These are phyloP conservation scores for Phycodurus eques DNA, from an alignment of 2,113 vertebrate species.

Conservation along the genomic window DNA sequence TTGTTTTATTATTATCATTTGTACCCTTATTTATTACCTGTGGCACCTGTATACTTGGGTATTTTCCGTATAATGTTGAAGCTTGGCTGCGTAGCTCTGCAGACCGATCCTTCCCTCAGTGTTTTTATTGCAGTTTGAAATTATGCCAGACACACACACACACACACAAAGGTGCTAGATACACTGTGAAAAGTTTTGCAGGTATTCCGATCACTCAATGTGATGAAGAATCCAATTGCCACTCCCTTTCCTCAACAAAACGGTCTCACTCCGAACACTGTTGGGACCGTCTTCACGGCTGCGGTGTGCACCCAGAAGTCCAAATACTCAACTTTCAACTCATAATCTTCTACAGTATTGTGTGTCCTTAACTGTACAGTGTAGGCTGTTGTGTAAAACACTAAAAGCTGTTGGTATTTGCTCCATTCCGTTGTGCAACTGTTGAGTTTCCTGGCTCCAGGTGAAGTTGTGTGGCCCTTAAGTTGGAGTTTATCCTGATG, in stretches of 20 bases:
- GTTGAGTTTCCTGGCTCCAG: slow-evolving; percentile 36
- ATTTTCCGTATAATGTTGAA: slow-evolving; percentile 74
- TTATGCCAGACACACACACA: slow-evolving; percentile 63
- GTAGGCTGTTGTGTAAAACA: slow-evolving; percentile 75
- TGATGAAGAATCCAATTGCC: slow-evolving; percentile 53
- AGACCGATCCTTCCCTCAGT: slow-evolving; percentile 57
- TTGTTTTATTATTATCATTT: slow-evolving; percentile 84
- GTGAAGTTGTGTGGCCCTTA: slow-evolving; percentile 22
- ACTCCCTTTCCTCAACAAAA: slow-evolving; percentile 43
- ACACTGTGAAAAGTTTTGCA: slow-evolving; percentile 93
- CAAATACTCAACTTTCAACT: slow-evolving; percentile 32
- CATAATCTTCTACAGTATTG: slow-evolving; percentile 54
- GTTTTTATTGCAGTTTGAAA: slow-evolving; percentile 77
- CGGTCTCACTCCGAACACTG: slow-evolving; percentile 53
- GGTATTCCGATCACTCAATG: slow-evolving; percentile 67
- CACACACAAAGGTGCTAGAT: slow-evolving; percentile 92
- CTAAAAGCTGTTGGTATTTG: slow-evolving; percentile 71
- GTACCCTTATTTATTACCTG: slow-evolving; percentile 96
- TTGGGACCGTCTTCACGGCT: slow-evolving; percentile 30
- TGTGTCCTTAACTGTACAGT: slow-evolving; percentile 66
- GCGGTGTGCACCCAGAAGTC: slow-evolving; percentile 32
- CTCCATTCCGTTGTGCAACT: slow-evolving; percentile 55
- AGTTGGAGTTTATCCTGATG: slow-evolving; percentile 19
- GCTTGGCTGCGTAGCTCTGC: slow-evolving; percentile 69
- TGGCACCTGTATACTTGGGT: slow-evolving; percentile 83